Conservation (phyloP, 2,888 invertebrate genomes). For the Rhagonycha lutea region DNA sequence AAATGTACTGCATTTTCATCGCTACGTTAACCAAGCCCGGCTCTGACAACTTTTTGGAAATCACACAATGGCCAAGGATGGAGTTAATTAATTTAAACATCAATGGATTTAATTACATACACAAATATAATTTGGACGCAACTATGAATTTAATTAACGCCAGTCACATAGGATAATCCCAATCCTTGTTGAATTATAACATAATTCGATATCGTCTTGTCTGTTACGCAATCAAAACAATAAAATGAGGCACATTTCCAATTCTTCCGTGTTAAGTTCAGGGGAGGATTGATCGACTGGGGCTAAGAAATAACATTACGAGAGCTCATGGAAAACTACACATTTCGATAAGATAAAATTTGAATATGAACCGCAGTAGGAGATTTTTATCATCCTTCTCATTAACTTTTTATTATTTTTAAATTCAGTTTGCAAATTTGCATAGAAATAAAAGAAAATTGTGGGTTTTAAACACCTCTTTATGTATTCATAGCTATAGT, state of each 20-base stretch:
- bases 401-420: too few relatives aligned
- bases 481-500: too few relatives aligned
- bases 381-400: too few relatives aligned
- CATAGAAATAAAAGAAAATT: too few relatives aligned
- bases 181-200: neutral
- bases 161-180: neutral
- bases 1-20: too few relatives aligned
- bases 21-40: neutral
- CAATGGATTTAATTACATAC: neutral
- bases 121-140: conserved; percentile 5
- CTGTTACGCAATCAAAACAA: neutral
- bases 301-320: too few relatives aligned
- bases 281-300: neutral
- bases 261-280: neutral
- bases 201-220: neutral
- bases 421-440: too few relatives aligned
- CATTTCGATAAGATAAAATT: too few relatives aligned
- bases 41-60: neutral
- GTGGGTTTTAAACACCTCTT: too few relatives aligned
- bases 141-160: neutral
- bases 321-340: too few relatives aligned
- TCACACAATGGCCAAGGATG: neutral
- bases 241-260: neutral
- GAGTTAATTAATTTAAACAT: neutral
- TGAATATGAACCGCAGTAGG: too few relatives aligned